These are phyloP conservation scores for Ormyrus labotus DNA, from an alignment of 2,888 invertebrate genomes.

Conservation along the genomic window DNA sequence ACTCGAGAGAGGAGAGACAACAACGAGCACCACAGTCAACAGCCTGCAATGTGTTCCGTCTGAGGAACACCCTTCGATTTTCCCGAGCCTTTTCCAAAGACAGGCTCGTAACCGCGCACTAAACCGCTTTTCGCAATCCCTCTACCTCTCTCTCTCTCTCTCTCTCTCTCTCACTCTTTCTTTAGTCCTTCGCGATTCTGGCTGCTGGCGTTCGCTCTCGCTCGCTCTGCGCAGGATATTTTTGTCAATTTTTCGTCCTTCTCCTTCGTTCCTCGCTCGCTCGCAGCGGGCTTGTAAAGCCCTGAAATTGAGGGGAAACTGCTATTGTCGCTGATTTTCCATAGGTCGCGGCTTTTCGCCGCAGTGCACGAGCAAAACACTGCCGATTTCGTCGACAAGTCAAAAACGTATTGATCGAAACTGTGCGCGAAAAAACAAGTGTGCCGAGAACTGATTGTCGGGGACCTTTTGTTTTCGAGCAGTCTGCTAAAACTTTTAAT, in stretches of 20 bases:
- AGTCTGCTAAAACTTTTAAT: too few species aligned
- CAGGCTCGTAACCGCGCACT: background rate
- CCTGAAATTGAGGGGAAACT: constrained; percentile 10
- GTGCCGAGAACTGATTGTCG: background rate
- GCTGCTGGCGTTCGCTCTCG: too few species aligned
- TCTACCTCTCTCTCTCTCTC: constrained; percentile 14
- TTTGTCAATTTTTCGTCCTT: constrained; percentile 6
- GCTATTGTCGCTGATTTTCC: constrained; percentile 22
- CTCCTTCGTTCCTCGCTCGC: too few species aligned
- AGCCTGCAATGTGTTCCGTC: background rate
- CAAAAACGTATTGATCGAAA: constrained; percentile 18
- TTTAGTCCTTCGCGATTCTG: background rate
- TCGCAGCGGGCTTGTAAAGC: too few species aligned
- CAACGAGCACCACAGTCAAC: background rate
- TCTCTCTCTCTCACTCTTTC: background rate
- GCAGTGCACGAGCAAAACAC: background rate
- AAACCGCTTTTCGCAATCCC: constrained; percentile 18
- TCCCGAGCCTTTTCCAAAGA: background rate
- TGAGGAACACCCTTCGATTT: background rate
- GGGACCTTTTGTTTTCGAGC: too few species aligned
- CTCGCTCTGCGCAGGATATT: constrained; percentile 3
- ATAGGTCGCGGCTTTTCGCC: background rate
- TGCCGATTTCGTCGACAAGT: background rate
- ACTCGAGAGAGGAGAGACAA: background rate
- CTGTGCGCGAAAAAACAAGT: constrained; percentile 11